Percentiles rank a stretch among this genome's conserved stretches.
phyloP scores from a whole-genome alignment of 53 echinoderm and acorn worm genomes.

The Crossaster papposus region DNA sequence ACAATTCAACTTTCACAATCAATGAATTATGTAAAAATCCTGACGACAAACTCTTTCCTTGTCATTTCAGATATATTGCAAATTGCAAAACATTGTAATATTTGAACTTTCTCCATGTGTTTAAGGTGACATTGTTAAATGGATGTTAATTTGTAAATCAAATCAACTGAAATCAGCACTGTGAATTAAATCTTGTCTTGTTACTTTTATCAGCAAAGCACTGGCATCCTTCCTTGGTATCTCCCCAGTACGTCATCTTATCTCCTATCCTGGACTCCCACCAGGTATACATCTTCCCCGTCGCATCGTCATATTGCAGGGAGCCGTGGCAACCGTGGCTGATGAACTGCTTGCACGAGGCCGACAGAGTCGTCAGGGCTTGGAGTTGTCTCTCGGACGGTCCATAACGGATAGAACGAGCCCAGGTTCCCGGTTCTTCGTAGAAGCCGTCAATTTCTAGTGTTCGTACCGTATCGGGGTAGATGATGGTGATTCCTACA shows the following conservation, averaged over 20 bases:
- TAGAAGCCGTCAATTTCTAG: constrained; percentile 37
- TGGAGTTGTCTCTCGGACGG: constrained; percentile 13
- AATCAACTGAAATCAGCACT: not conserved
- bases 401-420: constrained; percentile 21
- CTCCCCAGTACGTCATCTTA: constrained; percentile 33
- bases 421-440: constrained; percentile 34
- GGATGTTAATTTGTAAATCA: not conserved
- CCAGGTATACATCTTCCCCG: constrained; percentile 35
- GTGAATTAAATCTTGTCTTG: not conserved
- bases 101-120: no score
- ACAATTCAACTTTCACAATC: no score
- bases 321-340: constrained; percentile 37
- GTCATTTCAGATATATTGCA: not conserved
- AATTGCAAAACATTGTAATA: no score
- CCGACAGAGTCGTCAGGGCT: not conserved
- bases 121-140: no score
- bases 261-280: constrained; percentile 26
- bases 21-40: not conserved
- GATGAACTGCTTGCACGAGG: constrained; percentile 42
- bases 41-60: not conserved
- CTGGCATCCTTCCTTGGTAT: constrained; percentile 12
- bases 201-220: constrained; percentile 27
- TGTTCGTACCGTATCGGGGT: constrained; percentile 12
- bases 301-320: not conserved
- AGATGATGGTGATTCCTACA: constrained; percentile 32